Conservation (phyloP, 2,888 invertebrate genomes). For the Endotricha flammealis region DNA sequence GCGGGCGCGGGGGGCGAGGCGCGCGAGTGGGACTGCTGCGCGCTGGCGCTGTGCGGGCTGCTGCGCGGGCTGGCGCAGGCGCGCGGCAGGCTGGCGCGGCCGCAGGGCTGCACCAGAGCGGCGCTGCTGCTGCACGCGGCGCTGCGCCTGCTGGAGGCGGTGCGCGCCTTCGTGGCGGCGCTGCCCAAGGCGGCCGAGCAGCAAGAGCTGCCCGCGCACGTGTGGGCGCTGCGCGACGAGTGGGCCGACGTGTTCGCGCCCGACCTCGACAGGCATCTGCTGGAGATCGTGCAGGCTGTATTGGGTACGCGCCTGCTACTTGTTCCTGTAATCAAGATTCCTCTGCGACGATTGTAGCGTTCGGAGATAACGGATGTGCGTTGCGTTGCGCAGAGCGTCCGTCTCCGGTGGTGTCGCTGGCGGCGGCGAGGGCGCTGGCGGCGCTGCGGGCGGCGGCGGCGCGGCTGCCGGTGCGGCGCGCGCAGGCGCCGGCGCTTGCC, state of each 20-base stretch:
- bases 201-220: constrained; percentile 36
- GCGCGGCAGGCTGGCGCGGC: constrained; percentile 65
- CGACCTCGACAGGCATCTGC: constrained; percentile 74
- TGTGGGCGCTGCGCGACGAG: constrained; percentile 72
- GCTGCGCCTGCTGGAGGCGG: constrained; percentile 42
- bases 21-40: constrained; percentile 86
- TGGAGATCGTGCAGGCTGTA: constrained; percentile 44
- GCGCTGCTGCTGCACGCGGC: constrained; percentile 63
- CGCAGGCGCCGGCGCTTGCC: constrained; percentile 18
- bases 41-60: constrained; percentile 84
- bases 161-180: constrained; percentile 48
- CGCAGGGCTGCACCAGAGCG: constrained; percentile 26
- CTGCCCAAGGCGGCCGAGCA: not conserved
- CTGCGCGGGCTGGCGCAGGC: constrained; percentile 74
- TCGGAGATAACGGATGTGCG: no score
- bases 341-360: no score
- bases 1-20: constrained; percentile 49
- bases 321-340: no score
- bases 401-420: constrained; percentile 5
- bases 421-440: constrained; percentile 13
- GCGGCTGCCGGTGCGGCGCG: constrained; percentile 13
- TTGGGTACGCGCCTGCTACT: constrained; percentile 38
- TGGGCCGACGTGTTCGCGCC: constrained; percentile 88
- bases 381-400: constrained; percentile 1
- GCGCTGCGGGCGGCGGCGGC: constrained; percentile 18